These are phyloP conservation scores for Enteromius argenteus DNA, from an alignment of 2,797 vertebrate genomes.

Conservation along the genomic window DNA sequence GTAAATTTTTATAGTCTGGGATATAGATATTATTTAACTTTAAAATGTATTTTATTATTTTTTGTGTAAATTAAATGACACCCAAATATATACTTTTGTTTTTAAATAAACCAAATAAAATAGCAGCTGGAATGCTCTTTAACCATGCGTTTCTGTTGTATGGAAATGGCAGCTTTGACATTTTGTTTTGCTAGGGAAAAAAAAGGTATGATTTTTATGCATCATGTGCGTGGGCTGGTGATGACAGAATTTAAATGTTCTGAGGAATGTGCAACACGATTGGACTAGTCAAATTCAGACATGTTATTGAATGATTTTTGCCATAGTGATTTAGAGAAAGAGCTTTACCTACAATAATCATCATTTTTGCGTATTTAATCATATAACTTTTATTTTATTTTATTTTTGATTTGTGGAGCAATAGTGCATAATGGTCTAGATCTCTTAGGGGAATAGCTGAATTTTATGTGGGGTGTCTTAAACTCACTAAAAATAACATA, in stretches of 20 bases:
- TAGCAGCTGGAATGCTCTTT: not conserved
- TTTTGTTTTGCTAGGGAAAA: not conserved
- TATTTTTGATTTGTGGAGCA: not conserved
- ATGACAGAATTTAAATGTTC: conserved; percentile 16
- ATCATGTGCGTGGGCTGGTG: conserved; percentile 9
- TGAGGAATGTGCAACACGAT: conserved; percentile 21
- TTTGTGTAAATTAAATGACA: not conserved
- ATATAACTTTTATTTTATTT: not conserved
- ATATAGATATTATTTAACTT: not conserved
- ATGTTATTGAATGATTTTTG: conserved; percentile 16
- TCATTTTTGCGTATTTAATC: not conserved
- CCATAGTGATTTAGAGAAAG: not conserved
- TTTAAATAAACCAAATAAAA: not conserved
- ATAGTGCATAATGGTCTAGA: not conserved
- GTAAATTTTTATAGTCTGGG: not conserved
- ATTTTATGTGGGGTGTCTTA: not conserved
- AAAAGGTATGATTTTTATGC: conserved; percentile 21
- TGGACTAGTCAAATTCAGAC: conserved; percentile 12
- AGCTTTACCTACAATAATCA: not conserved
- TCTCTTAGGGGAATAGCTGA: not conserved
- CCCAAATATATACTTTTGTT: not conserved
- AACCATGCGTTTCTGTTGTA: not conserved
- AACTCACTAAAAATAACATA: not conserved
- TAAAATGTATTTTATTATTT: not conserved
- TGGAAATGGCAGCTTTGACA: conserved; percentile 21